Evolutionary conservation across 2,113 vertebrate species (phyloP).

Genomic region (Opisthocomus hoazin): DNA sequence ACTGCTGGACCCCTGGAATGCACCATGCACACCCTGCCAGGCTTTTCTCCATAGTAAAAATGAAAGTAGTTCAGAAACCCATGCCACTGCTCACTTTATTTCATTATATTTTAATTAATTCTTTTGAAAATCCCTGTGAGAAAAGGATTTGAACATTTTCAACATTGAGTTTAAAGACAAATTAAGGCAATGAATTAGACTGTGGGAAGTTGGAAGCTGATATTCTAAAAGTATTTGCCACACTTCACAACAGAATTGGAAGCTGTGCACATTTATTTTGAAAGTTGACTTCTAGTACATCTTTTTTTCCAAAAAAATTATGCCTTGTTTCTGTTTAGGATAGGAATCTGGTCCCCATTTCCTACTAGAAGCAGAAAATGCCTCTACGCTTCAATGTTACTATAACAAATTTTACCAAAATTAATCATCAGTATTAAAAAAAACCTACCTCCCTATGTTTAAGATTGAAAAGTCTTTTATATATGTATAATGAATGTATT

Average conservation of each 20-base stretch:
- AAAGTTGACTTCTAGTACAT: background rate
- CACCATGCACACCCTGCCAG: background rate
- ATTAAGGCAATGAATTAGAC: conserved; percentile 25
- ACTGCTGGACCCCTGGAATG: background rate
- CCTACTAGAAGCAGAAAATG: background rate
- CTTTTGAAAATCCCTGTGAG: conserved; percentile 12
- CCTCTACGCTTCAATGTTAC: background rate
- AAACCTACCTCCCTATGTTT: accelerated
- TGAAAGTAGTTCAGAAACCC: background rate
- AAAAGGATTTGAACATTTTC: background rate
- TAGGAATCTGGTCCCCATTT: background rate
- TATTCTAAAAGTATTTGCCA: background rate
- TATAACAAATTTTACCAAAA: background rate
- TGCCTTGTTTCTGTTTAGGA: background rate
- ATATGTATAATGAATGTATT: background rate
- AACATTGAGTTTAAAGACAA: background rate
- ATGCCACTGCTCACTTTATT: background rate
- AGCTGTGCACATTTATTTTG: background rate
- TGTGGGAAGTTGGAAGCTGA: background rate
- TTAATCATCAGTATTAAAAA: too few species aligned
- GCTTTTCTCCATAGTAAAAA: background rate
- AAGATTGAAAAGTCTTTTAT: background rate
- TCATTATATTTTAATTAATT: conserved; percentile 55
- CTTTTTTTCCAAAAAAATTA: accelerated
- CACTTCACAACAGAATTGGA: background rate